Conservation (phyloP, 1,140 invertebrate species). For the Heliothis virescens region DNA sequence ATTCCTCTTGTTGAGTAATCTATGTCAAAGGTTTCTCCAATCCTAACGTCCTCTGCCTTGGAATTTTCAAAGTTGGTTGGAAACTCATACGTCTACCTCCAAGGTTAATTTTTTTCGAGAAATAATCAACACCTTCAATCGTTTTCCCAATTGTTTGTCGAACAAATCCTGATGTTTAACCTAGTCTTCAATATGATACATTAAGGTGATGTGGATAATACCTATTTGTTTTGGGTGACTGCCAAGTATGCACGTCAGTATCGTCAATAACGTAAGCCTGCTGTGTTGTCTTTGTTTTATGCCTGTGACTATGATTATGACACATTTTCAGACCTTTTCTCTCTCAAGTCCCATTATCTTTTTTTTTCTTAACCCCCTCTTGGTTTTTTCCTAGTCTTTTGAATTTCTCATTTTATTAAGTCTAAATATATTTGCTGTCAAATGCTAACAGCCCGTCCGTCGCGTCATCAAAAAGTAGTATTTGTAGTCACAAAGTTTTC, state of each 20-base stretch:
- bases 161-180: not conserved
- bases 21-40: no score
- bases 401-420: no score
- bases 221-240: slow-evolving; percentile 33
- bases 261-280: not conserved
- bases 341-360: not conserved
- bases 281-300: slow-evolving; percentile 4
- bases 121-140: not conserved
- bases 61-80: no score
- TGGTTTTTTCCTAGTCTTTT: no score
- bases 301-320: not conserved
- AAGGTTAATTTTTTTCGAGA: not conserved
- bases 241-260: slow-evolving; percentile 31
- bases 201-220: slow-evolving; percentile 31
- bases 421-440: no score
- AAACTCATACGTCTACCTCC: no score
- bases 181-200: not conserved
- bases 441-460: no score
- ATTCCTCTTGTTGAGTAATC: no score
- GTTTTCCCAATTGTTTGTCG: not conserved
- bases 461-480: no score
- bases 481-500: no score
- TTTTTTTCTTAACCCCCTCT: not conserved
- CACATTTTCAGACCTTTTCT: no score
- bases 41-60: no score